A percentile compares a stretch with the other conserved stretches of the same genome.
Evolutionary conservation across 1,140 invertebrate species (phyloP).

Genomic region (Meloidogyne exigua): DNA sequence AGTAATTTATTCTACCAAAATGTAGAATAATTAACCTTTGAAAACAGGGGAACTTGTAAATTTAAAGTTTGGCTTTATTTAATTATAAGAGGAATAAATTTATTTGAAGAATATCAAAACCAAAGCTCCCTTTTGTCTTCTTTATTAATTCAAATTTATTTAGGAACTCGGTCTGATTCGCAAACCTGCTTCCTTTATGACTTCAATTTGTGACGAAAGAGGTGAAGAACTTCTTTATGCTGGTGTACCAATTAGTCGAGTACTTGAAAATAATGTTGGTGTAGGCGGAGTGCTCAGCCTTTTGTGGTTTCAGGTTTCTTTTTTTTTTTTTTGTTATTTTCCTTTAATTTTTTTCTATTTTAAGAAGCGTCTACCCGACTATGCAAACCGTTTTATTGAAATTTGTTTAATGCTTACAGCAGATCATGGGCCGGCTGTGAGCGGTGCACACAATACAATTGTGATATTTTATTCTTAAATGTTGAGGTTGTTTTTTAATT

Average conservation of each 20-base stretch:
- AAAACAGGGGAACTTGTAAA: no score
- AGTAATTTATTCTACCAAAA: no score
- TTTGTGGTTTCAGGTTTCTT: conserved; percentile 89
- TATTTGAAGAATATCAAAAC: no score
- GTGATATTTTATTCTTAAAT: conserved; percentile 68
- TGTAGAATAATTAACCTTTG: no score
- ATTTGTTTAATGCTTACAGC: conserved; percentile 99
- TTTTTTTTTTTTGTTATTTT: conserved; percentile 3
- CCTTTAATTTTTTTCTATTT: conserved; percentile 11
- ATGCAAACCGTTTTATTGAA: conserved; percentile 95
- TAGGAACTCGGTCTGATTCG: conserved; percentile 93
- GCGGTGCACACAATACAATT: conserved; percentile 97
- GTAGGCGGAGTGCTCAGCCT: conserved; percentile 95
- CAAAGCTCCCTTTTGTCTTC: no score
- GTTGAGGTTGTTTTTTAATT: not conserved
- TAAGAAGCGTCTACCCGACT: conserved; percentile 77
- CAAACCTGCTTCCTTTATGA: conserved; percentile 99
- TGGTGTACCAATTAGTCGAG: conserved; percentile 95
- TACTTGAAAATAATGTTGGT: conserved; percentile 77
- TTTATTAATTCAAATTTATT: conserved; percentile 1
- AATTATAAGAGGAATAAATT: no score
- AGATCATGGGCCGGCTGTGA: conserved; percentile 97
- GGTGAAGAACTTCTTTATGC: conserved; percentile 96
- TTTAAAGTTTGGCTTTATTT: no score
- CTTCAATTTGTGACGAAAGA: conserved; percentile 96